Evolutionary conservation across 2,888 invertebrate species (phyloP), one percentile per base, ranked within the genome.

Genomic region (Exephanes ischioxanthus): DNA sequence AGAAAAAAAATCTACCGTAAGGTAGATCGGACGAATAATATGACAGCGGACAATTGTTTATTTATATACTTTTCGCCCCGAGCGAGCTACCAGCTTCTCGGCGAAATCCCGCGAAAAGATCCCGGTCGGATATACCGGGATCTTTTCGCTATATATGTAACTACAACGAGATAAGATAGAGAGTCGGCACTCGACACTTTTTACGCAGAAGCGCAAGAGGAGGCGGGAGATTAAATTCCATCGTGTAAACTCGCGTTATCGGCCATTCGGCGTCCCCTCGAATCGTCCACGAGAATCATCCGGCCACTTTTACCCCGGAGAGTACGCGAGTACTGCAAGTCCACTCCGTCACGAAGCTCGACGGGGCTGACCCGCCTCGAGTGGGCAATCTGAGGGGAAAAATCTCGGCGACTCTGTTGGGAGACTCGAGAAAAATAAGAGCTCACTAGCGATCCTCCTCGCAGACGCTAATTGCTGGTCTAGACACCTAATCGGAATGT

Each of bases 401-500:
- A 58, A 41, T 72, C 70, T 11, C 41, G 7, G 55, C 55, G 16
- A 26, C 58, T 55, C 63, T 33, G 26, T n/a, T 1, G 19, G 41
- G 22, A 58, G 22, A 26, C 30, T 33, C 78, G 68, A 70, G 68
- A 58, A 72, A 72, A 37, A n/a, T 9, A 45, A 5, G 37, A 79
- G 11, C 41, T 53, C 37, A n/a, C 61, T 51, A 26, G 26, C 53
- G 58, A 26, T 58, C 58, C 11, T 22, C 26, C 58, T 48, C 45
- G 45, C 61, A 41, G 61, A 45, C 67, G 53, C 71, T 77, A 84
- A 84, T 84, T 77, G 76, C 51, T 41, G 48, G 84, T 80, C 80
- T 84, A 77, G 84, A 84, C 84, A 68, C 53, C 68, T 68, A 78
- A 81, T 77, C 73, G 55, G n/a, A 58, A 58, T 68, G 37, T 78